Evolutionary conservation across 53 echinoderm and acorn worm species (phyloP), one percentile per base, ranked within the genome.

Genomic region (Actinopyga echinites): DNA sequence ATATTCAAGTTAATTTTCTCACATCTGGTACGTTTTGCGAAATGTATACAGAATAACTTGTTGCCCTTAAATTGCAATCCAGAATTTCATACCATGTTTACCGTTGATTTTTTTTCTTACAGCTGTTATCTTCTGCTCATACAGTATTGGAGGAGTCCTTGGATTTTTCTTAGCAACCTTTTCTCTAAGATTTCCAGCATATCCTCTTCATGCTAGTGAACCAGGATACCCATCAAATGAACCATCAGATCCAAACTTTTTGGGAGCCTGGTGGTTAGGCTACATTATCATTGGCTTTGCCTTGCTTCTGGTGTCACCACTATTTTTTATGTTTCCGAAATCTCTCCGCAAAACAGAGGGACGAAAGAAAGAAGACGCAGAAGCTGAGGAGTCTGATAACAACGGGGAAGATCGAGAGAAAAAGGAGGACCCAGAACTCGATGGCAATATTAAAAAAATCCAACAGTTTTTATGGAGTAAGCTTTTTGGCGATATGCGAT

Each of bases 221-320:
- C 24, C 49, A 24, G 75, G 75, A 10, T 75, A 44, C 23, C 75
- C 75, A 24, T 75, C 75, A 36, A 22, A 19, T 3, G 30, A 45
- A 0, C 6, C 6, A 3, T 6, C 1, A 3, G 49, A 75, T 45
- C n/a, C 45, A 8, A 75, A 75, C 55, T 75, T 49, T 28, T 54
- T 75, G 26, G 75, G 75, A 28, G 75, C 75, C 0, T 75, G 75
- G 75, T 75, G 75, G 75, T n/a, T 75, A 25, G 75, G 75, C 24
- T 75, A 75, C 45, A 8, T 75, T n/a, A 6, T 75, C 75, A 75
- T 49, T 9, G 45, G 45, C 13, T 29, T 35, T 30, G 2, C 30
- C 2, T 29, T 75, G 20, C 21, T 44, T 26, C 8, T 44, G n/a
- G n/a, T 75, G 45, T 49, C 53, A 3, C 75, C 75, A 3, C 20